Percentiles rank a stretch among this genome's conserved stretches.
phyloP scores from a whole-genome alignment of 2,113 vertebrate genomes.

The Toxotes chatareus region DNA sequence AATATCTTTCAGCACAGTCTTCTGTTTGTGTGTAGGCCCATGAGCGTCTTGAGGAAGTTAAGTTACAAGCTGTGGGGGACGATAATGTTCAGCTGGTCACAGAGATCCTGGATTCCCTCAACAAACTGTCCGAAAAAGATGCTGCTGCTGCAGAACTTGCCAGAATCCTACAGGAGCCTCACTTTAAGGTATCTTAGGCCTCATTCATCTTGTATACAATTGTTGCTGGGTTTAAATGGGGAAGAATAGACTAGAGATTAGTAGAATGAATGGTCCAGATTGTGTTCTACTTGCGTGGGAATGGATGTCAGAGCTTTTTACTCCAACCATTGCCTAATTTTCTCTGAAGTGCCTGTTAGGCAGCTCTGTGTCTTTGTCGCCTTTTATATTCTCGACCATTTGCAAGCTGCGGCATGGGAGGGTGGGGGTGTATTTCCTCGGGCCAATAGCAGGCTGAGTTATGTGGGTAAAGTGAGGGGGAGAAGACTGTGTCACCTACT shows the following conservation, averaged over 20 bases:
- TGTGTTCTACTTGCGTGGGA: neutral
- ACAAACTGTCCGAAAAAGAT: conserved; percentile 86
- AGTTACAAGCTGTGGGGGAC: conserved; percentile 94
- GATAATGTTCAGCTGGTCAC: conserved; percentile 94
- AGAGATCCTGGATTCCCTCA: conserved; percentile 95
- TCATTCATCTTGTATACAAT: neutral
- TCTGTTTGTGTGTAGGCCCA: conserved; percentile 87
- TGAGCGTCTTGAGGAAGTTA: conserved; percentile 93
- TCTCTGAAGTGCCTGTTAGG: conserved; percentile 24
- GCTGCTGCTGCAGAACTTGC: conserved; percentile 89
- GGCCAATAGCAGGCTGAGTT: conserved; percentile 70
- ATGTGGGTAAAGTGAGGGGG: conserved; percentile 57
- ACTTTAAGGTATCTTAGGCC: conserved; percentile 90
- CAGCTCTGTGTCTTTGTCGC: conserved; percentile 21
- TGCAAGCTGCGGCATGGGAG: conserved; percentile 20
- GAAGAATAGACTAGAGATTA: neutral
- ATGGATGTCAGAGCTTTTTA: conserved; percentile 23
- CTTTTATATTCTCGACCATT: conserved; percentile 28
- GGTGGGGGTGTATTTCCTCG: conserved; percentile 40
- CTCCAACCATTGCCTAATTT: conserved; percentile 8
- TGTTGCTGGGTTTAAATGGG: neutral
- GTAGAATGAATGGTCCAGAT: neutral
- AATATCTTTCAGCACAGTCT: neutral
- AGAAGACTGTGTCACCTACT: conserved; percentile 43
- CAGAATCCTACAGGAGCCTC: conserved; percentile 94